Conservation (phyloP, 2,797 vertebrate genomes). For the Hephaestus fuliginosus region DNA sequence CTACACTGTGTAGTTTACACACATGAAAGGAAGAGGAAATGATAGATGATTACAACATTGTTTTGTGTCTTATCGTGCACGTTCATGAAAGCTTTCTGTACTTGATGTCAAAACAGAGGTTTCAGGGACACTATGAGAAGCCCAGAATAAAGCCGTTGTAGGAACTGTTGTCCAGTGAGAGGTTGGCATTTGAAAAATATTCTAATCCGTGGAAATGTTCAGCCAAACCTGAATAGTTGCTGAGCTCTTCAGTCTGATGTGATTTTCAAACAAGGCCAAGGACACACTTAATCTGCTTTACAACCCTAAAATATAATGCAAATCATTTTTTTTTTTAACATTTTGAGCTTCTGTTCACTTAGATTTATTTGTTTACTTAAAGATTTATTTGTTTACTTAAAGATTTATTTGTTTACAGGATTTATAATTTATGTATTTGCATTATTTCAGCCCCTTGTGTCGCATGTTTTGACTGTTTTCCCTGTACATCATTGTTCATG, state of each 20-base stretch:
- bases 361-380: background rate
- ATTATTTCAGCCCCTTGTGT: constrained; percentile 36
- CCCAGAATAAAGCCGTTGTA: background rate
- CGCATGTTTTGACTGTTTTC: constrained; percentile 56
- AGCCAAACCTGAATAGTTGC: background rate
- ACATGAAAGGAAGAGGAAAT: background rate
- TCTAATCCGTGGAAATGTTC: background rate
- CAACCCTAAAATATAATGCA: background rate
- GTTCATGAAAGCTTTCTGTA: background rate
- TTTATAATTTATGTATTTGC: constrained; percentile 46
- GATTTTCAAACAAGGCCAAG: background rate
- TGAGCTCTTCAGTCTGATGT: background rate
- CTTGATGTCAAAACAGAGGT: background rate
- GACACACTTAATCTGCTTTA: background rate
- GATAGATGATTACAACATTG: background rate
- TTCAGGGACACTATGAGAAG: background rate
- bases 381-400: background rate
- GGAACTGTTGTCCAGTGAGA: background rate
- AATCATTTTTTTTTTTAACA: background rate
- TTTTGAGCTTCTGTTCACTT: background rate
- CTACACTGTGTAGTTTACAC: background rate
- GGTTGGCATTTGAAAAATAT: background rate
- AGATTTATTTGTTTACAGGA: background rate
- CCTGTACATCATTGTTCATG: constrained; percentile 36
- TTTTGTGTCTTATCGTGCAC: background rate